phyloP scores from a whole-genome alignment of 2,113 vertebrate genomes.

The Peromyscus maniculatus region DNA sequence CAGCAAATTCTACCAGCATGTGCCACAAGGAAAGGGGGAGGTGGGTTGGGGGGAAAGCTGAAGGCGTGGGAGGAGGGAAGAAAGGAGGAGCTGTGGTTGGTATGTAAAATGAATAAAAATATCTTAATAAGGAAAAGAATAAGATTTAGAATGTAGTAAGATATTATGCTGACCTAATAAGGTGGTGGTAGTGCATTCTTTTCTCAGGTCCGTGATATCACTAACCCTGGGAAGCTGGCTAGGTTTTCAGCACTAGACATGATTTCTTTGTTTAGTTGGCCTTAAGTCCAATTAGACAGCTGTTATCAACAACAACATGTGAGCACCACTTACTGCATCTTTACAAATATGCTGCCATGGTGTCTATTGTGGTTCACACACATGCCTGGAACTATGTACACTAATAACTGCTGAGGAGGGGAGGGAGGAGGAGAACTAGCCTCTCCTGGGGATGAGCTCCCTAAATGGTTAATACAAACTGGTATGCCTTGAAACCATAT shows the following conservation, averaged over 20 bases:
- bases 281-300: not conserved
- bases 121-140: no score
- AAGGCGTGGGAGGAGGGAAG: no score
- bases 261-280: not conserved
- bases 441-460: not conserved
- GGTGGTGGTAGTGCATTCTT: not conserved
- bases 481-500: not conserved
- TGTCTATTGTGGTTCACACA: not conserved
- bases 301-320: not conserved
- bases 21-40: no score
- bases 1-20: no score
- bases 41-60: no score
- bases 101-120: no score
- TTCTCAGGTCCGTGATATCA: not conserved
- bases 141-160: not conserved
- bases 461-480: not conserved
- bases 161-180: not conserved
- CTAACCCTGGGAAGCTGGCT: not conserved
- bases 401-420: not conserved
- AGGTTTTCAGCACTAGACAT: not conserved
- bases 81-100: no score
- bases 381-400: not conserved
- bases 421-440: not conserved
- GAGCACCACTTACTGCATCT: not conserved
- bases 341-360: not conserved